A percentile compares a stretch with the other conserved stretches of the same genome.
Conservation (phyloP, 2,888 invertebrate species). For the Diarsia rubi region DNA sequence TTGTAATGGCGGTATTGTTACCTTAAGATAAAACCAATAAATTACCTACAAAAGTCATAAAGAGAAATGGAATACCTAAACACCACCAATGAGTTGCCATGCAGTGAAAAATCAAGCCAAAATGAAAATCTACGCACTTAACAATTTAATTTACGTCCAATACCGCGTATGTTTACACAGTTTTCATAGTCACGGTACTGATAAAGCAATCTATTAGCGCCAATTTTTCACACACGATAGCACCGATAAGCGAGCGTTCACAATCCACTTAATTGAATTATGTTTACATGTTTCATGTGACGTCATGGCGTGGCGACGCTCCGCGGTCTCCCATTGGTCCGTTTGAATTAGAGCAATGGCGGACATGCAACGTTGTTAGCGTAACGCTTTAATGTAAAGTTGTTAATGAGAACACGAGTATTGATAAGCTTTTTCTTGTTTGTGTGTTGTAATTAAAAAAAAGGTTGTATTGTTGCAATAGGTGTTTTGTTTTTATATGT, state of each 20-base stretch:
- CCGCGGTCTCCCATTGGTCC: constrained; percentile 77
- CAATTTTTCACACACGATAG: constrained; percentile 79
- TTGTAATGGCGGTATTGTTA: background rate
- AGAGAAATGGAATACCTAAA: constrained; percentile 8
- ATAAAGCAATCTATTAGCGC: constrained; percentile 80
- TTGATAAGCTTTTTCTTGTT: constrained; percentile 61
- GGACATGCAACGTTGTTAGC: constrained; percentile 68
- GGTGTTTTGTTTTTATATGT: background rate
- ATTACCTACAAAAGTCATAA: background rate
- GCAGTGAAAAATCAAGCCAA: constrained; percentile 30
- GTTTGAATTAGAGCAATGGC: constrained; percentile 82
- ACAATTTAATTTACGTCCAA: constrained; percentile 63
- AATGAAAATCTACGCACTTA: constrained; percentile 47
- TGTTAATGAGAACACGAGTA: constrained; percentile 62
- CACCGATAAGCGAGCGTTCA: constrained; percentile 74
- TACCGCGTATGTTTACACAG: constrained; percentile 62
- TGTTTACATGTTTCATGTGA: constrained; percentile 78
- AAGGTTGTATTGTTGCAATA: background rate
- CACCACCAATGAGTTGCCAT: constrained; percentile 10
- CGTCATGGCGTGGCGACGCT: constrained; percentile 66
- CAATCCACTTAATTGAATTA: constrained; percentile 87
- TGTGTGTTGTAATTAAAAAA: constrained; percentile 53
- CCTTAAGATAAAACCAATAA: background rate
- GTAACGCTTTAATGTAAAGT: constrained; percentile 53
- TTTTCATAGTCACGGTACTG: constrained; percentile 62